Conservation (phyloP, 2,888 invertebrate species). For the Cremastinae sp. region DNA sequence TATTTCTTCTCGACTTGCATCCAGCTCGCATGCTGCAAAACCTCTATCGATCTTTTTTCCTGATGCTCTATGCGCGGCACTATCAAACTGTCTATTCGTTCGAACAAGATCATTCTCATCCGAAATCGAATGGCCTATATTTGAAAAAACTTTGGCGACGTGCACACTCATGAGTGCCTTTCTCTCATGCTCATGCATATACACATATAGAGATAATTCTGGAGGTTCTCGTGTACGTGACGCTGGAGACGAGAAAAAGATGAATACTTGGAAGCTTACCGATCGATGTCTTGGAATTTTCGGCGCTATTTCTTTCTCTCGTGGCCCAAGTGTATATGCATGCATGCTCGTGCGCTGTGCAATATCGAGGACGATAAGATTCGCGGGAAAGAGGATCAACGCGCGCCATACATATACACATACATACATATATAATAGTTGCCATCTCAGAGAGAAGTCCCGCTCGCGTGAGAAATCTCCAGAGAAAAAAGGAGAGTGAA, state of each 20-base stretch:
- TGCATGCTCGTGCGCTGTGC: background rate
- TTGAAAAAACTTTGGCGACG: slow-evolving; percentile 30
- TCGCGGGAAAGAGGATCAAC: slow-evolving; percentile 54
- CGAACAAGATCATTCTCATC: slow-evolving; percentile 19
- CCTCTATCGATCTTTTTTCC: no score
- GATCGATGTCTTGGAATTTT: no score
- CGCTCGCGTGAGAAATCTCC: background rate
- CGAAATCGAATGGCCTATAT: slow-evolving; percentile 39
- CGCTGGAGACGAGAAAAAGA: background rate
- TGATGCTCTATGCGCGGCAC: no score
- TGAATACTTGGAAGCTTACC: no score
- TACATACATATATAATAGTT: no score
- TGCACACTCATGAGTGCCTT: slow-evolving; percentile 34
- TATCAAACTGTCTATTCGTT: no score
- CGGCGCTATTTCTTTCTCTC: no score
- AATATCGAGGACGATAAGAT: slow-evolving; percentile 43
- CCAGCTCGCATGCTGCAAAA: no score
- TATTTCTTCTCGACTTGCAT: no score
- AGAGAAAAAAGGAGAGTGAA: slow-evolving; percentile 32
- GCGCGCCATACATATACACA: slow-evolving; percentile 20
- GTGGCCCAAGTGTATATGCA: background rate
- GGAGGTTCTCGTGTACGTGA: slow-evolving; percentile 25
- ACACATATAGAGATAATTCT: background rate
- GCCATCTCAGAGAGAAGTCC: no score
- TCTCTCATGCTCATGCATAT: background rate